These are phyloP conservation scores for Cyprinodon brontotheroides DNA, from an alignment of 2,113 vertebrate species.

Conservation along the genomic window DNA sequence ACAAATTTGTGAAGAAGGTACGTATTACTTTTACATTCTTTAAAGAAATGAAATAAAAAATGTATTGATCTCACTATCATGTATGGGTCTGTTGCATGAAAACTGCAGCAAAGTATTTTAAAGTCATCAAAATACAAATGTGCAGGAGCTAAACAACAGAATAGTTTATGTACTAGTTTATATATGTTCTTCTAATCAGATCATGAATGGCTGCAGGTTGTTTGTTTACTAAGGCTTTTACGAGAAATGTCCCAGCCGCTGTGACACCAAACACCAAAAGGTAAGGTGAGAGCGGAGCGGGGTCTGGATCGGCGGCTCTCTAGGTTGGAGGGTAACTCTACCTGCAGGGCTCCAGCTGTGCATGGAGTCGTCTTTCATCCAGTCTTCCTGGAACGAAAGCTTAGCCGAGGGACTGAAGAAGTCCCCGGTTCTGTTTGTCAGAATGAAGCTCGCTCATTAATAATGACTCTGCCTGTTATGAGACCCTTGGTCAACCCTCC, in stretches of 20 bases:
- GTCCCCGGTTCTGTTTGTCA: conserved; percentile 51
- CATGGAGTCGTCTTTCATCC: conserved; percentile 58
- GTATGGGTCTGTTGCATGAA: no score
- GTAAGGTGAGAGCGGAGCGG: conserved; percentile 36
- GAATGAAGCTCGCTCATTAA: conserved; percentile 65
- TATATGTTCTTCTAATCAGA: not conserved
- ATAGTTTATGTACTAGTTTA: not conserved
- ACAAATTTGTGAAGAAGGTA: no score
- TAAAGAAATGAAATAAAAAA: no score
- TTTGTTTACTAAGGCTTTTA: conserved; percentile 41
- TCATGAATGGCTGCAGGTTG: not conserved
- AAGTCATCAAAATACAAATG: no score
- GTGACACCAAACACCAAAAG: conserved; percentile 27
- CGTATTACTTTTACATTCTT: no score
- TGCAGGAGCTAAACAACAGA: no score
- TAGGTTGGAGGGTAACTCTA: conserved; percentile 46
- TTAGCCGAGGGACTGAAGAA: conserved; percentile 11
- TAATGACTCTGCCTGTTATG: conserved; percentile 41
- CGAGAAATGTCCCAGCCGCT: conserved; percentile 35
- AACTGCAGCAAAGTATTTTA: no score
- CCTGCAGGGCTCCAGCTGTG: conserved; percentile 46
- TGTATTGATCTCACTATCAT: no score
- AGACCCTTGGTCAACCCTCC: conserved; percentile 7
- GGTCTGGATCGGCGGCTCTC: conserved; percentile 7
- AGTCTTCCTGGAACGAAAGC: conserved; percentile 60